Evolutionary conservation across 2,797 vertebrate species (phyloP), one percentile per base, ranked within the genome.

Genomic region (Loriculus beryllinus): DNA sequence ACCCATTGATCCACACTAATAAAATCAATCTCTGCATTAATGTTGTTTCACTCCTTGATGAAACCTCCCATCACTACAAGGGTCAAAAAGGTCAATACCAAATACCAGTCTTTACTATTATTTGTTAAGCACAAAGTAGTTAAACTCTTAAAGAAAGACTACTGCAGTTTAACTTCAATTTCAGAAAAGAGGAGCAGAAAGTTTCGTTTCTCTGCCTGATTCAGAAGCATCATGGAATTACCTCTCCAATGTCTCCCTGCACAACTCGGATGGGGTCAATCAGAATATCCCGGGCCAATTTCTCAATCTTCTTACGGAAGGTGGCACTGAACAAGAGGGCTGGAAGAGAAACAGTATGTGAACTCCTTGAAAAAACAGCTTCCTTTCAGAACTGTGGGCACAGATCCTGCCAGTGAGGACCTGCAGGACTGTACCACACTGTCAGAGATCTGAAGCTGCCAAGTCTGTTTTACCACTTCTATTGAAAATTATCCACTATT

Each of bases 161-260:
- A 21, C 19, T 45, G 40, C 26, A 57, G 42, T 48, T 94, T 25
- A 52, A 80, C 42, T 59, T 37, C 11, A n/a, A 45, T 67, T 81
- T 75, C 79, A 88, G 81, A 48, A 45, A 48, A 13, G 9, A 79
- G 84, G 51, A 70, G 35, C 5, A 23, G 40, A 26, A 43, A 3
- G 35, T 10, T 15, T 43, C 18, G 3, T 45, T 77, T 47, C 33
- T 71, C 26, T 20, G 29, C 16, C 1, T 60, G 48, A 13, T 39
- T 52, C 63, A 17, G 14, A 48, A 52, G 19, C 6, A 3, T 8
- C 0, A 12, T 8, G n/a, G 39, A 43, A 60, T 88, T 97, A 99
- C 99, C 99, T 99, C 99, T 97, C 99, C 99, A 26, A 99, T 99
- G 97, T 99, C 99, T 93, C 99, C 99, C 90, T 99, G 99, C 81